Conservation (phyloP, 2,797 vertebrate genomes). For the Poeciliopsis paucimaculata region DNA sequence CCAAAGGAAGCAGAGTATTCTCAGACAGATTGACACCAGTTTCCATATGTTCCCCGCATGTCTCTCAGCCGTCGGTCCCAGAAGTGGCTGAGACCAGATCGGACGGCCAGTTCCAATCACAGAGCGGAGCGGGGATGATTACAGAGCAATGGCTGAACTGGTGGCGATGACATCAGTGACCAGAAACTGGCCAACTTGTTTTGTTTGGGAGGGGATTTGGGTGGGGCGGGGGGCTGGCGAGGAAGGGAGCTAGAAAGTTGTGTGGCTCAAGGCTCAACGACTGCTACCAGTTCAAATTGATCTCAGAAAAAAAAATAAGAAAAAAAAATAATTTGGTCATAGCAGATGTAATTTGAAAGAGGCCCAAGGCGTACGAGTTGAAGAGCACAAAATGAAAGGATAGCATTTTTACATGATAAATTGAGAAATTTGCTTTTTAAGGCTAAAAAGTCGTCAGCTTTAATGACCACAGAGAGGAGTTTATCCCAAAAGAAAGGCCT, state of each 20-base stretch:
- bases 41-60: constrained; percentile 37
- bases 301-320: constrained; percentile 7
- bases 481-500: constrained; percentile 30
- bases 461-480: constrained; percentile 27
- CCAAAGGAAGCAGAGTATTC: constrained; percentile 18
- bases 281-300: constrained; percentile 36
- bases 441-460: constrained; percentile 4
- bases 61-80: constrained; percentile 15
- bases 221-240: constrained; percentile 29
- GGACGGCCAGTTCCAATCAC: constrained; percentile 61
- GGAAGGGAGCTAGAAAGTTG: constrained; percentile 51
- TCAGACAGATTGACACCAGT: constrained; percentile 35
- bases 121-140: constrained; percentile 66
- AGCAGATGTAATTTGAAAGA: constrained; percentile 40
- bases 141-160: constrained; percentile 65
- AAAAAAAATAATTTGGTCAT: constrained; percentile 26
- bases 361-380: neutral
- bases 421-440: constrained; percentile 18
- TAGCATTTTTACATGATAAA: constrained; percentile 22
- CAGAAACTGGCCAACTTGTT: constrained; percentile 59
- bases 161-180: constrained; percentile 72
- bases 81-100: constrained; percentile 45
- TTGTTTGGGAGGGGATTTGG: constrained; percentile 18
- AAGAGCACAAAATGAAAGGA: constrained; percentile 34
- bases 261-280: constrained; percentile 54